phyloP scores from a whole-genome alignment of 2,888 invertebrate genomes.

The Ennomos erosarius region DNA sequence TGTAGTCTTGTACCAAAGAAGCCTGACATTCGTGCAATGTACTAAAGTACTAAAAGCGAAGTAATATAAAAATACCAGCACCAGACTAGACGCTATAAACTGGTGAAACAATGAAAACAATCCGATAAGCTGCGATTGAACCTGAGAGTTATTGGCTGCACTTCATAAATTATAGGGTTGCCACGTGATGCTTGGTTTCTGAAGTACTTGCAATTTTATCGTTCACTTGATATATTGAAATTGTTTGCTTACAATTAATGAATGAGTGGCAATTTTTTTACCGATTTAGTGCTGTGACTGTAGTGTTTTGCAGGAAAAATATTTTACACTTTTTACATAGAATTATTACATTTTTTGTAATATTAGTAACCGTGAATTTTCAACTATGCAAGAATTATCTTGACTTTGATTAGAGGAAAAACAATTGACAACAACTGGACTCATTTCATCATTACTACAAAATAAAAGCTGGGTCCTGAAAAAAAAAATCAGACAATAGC shows the following conservation, averaged over 20 bases:
- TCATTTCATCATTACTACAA: too few species aligned
- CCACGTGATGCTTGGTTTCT: constrained; percentile 11
- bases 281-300: neutral
- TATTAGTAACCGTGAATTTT: too few species aligned
- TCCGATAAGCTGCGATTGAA: constrained; percentile 56
- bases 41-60: constrained; percentile 14
- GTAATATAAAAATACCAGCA: constrained; percentile 39
- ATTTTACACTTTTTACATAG: too few species aligned
- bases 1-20: too few species aligned
- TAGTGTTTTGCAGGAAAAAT: too few species aligned
- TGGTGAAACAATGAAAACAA: constrained; percentile 56
- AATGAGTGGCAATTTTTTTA: neutral
- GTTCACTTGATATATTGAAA: constrained; percentile 2
- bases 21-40: neutral
- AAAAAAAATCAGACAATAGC: too few species aligned
- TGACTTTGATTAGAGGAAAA: too few species aligned
- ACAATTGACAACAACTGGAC: too few species aligned
- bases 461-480: too few species aligned
- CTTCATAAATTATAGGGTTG: constrained; percentile 45
- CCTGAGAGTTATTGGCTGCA: constrained; percentile 51
- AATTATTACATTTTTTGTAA: too few species aligned
- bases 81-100: constrained; percentile 40
- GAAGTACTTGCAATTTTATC: neutral
- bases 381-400: too few species aligned
- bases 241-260: neutral